phyloP scores from a whole-genome alignment of 2,797 vertebrate species.

The Cyclura pinguis region DNA sequence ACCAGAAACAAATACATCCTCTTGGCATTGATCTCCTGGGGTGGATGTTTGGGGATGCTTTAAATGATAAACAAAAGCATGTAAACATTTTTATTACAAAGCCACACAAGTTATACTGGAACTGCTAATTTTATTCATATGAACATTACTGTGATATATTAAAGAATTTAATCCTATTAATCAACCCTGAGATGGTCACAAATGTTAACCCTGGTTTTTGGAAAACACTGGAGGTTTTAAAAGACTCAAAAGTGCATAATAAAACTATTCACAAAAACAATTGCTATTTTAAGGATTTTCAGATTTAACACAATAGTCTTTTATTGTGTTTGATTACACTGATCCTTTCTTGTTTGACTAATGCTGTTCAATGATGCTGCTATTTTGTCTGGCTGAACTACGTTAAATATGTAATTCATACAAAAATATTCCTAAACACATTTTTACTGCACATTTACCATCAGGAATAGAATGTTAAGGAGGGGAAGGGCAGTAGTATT shows the following conservation, averaged over 20 bases:
- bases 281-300: conserved; percentile 4
- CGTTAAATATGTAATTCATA: conserved; percentile 7
- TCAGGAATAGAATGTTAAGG: neutral
- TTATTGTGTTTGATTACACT: conserved; percentile 32
- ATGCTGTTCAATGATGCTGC: neutral
- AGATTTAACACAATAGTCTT: conserved; percentile 14
- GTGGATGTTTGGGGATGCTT: conserved; percentile 78
- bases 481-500: neutral
- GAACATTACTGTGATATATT: neutral
- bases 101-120: conserved; percentile 50
- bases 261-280: neutral
- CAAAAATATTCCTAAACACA: neutral
- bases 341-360: neutral
- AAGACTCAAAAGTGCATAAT: conserved; percentile 32
- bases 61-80: conserved; percentile 62
- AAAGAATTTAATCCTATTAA: conserved; percentile 43
- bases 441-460: neutral
- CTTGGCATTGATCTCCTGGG: conserved; percentile 82
- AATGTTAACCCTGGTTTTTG: conserved; percentile 23
- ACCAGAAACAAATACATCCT: conserved; percentile 89
- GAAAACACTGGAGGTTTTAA: conserved; percentile 17
- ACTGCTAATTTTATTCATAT: neutral
- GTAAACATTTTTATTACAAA: conserved; percentile 53
- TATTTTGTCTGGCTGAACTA: conserved; percentile 35
- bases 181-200: neutral